Conservation (phyloP, 2,113 vertebrate species). For the Cacatua alba region DNA sequence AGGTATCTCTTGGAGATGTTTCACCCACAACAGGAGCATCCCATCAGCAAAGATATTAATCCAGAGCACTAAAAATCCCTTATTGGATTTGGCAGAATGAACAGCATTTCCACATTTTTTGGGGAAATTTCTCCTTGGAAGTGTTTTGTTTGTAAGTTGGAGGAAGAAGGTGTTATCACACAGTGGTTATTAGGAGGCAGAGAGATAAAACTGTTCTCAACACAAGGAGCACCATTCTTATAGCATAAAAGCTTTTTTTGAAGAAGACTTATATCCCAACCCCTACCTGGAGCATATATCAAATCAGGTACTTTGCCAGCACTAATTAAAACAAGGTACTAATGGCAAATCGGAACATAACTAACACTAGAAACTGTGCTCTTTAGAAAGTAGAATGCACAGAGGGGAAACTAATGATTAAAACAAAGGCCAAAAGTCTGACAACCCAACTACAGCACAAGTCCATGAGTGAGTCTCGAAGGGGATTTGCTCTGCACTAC, state of each 20-base stretch:
- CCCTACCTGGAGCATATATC: not conserved
- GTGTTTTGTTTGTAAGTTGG: not conserved
- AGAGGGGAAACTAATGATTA: not conserved
- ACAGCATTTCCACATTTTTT: not conserved
- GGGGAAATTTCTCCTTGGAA: not conserved
- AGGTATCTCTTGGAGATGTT: not conserved
- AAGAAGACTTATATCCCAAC: not conserved
- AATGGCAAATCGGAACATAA: not conserved
- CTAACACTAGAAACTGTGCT: not conserved
- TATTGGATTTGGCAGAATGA: not conserved
- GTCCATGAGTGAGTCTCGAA: fast-evolving
- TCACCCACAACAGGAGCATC: not conserved
- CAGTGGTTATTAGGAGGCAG: not conserved
- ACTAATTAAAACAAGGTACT: not conserved
- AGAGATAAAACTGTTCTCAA: not conserved
- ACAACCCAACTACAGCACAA: not conserved
- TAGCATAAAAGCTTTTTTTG: not conserved
- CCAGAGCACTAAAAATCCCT: not conserved
- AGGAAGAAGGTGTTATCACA: not conserved
- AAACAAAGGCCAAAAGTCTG: not conserved
- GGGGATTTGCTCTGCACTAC: not conserved
- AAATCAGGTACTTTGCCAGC: not conserved
- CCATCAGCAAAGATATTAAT: not conserved
- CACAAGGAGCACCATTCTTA: not conserved
- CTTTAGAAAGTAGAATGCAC: not conserved